Conservation (phyloP, 2,888 invertebrate species). For the Gastrophysa polygoni region DNA sequence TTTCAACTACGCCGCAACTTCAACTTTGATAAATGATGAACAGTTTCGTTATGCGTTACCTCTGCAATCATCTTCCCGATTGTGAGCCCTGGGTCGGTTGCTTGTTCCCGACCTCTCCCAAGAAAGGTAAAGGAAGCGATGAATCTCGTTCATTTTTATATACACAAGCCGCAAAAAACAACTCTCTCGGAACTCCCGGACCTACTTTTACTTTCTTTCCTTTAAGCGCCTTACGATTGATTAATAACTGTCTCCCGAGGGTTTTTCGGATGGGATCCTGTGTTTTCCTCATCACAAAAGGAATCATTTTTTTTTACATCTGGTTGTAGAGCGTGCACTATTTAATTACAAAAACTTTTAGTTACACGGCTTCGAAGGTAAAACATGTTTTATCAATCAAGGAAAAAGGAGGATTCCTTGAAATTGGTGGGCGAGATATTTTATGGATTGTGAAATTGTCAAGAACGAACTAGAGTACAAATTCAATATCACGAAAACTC, state of each 20-base stretch:
- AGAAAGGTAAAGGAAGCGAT: slow-evolving; percentile 45
- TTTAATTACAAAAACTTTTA: slow-evolving; percentile 2
- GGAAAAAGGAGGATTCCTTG: too few species aligned
- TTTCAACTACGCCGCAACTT: too few species aligned
- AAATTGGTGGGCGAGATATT: too few species aligned
- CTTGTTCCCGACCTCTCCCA: slow-evolving; percentile 42
- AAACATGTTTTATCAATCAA: too few species aligned
- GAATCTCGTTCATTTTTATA: slow-evolving; percentile 45
- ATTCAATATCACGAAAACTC: too few species aligned
- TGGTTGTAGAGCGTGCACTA: neutral
- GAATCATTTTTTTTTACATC: slow-evolving; percentile 7
- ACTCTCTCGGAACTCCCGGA: slow-evolving; percentile 34
- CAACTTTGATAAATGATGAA: too few species aligned
- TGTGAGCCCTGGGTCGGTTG: slow-evolving; percentile 17
- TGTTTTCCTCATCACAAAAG: slow-evolving; percentile 21
- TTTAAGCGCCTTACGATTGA: slow-evolving; percentile 40
- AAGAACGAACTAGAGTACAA: too few species aligned
- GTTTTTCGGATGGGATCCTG: slow-evolving; percentile 25
- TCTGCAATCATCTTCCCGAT: neutral
- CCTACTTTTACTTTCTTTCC: slow-evolving; percentile 39
- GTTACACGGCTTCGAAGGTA: too few species aligned
- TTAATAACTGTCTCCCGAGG: slow-evolving; percentile 37
- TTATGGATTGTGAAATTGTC: too few species aligned
- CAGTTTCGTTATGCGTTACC: slow-evolving; percentile 18
- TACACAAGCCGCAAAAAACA: slow-evolving; percentile 44